Evolutionary conservation across 2,113 vertebrate genomes (phyloP).

Genomic region (Heterotis niloticus): DNA sequence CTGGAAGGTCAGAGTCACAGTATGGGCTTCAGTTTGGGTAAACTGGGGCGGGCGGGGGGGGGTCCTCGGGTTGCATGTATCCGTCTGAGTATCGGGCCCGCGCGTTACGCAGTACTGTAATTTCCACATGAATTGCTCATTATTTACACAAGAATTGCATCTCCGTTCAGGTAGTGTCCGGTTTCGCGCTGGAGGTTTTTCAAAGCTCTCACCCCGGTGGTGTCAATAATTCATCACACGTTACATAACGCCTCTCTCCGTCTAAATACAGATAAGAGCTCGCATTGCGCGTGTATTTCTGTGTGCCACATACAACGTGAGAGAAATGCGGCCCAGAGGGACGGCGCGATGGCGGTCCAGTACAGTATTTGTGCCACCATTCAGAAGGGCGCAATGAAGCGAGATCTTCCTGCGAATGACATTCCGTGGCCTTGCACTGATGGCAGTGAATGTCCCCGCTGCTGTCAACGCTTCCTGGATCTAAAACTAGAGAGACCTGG

Average conservation of each 20-base stretch:
- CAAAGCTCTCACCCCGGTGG: neutral
- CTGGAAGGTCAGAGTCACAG: neutral
- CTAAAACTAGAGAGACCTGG: too few relatives aligned
- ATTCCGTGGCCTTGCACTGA: neutral
- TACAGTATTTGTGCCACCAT: too few relatives aligned
- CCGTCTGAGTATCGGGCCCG: neutral
- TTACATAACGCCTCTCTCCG: constrained; percentile 33
- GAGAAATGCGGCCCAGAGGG: neutral
- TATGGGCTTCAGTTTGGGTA: neutral
- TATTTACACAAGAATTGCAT: neutral
- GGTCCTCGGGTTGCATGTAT: neutral
- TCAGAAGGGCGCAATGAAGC: too few relatives aligned
- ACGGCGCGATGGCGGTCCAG: too few relatives aligned
- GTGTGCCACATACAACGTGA: neutral
- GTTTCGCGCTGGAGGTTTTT: neutral
- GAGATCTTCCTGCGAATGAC: too few relatives aligned
- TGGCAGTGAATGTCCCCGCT: too few relatives aligned
- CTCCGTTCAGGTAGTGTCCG: neutral
- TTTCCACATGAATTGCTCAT: neutral
- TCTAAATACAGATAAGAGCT: neutral
- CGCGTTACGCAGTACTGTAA: too few relatives aligned
- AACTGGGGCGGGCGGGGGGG: too few relatives aligned
- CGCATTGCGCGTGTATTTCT: neutral
- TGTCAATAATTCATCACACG: constrained; percentile 35
- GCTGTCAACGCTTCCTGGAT: too few relatives aligned